A percentile compares a stretch with the other conserved stretches of the same genome.
Conservation (phyloP, 2,888 invertebrate genomes). For the Oscheius myriophilus region DNA sequence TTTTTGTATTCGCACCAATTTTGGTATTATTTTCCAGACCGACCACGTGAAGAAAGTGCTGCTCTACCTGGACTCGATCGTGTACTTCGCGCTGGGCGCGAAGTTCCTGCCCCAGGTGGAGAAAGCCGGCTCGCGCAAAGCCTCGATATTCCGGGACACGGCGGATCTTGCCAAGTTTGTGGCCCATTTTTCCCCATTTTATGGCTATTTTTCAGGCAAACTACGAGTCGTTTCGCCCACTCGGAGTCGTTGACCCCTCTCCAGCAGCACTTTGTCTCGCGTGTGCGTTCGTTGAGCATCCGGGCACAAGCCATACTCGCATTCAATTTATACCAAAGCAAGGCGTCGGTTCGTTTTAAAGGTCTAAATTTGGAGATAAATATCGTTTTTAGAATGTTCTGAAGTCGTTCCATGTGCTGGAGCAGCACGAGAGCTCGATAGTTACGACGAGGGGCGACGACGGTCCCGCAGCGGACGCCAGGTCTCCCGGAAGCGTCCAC, state of each 20-base stretch:
- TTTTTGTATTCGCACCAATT: background rate
- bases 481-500: background rate
- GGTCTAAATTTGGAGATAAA: background rate
- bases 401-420: constrained; percentile 18
- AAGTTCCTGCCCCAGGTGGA: constrained; percentile 5
- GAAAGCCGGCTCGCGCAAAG: background rate
- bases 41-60: constrained; percentile 20
- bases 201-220: constrained; percentile 25
- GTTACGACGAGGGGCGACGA: constrained; percentile 5
- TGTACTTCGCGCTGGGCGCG: constrained; percentile 27
- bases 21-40: constrained; percentile 11
- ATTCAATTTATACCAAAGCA: constrained; percentile 20
- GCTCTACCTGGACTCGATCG: constrained; percentile 26
- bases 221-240: constrained; percentile 17
- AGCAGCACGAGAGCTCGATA: background rate
- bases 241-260: constrained; percentile 16
- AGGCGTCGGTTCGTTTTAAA: constrained; percentile 23
- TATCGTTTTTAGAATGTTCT: constrained; percentile 15
- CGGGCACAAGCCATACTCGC: constrained; percentile 24
- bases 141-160: constrained; percentile 27
- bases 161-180: constrained; percentile 5
- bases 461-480: background rate
- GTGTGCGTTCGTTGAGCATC: constrained; percentile 16
- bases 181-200: background rate
- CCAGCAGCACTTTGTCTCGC: constrained; percentile 18